Conservation (phyloP, 2,113 vertebrate genomes). For the Tachysurus vachellii region DNA sequence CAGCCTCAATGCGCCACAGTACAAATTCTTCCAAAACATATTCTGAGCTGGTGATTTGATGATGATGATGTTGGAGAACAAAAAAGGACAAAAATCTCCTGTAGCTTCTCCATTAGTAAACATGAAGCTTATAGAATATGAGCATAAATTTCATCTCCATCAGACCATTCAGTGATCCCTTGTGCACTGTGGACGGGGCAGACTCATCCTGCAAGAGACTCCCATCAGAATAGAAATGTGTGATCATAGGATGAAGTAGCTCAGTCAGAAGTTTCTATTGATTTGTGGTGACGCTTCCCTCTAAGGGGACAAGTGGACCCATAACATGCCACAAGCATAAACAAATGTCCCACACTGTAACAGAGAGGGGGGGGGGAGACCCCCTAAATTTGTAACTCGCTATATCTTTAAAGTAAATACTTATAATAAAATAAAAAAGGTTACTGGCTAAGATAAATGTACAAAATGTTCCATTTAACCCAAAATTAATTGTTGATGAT, state of each 20-base stretch:
- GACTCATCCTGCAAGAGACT: background rate
- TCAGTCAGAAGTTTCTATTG: background rate
- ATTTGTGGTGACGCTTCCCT: background rate
- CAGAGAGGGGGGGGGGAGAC: background rate
- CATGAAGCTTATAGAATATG: background rate
- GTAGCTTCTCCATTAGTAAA: background rate
- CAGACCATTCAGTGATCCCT: background rate
- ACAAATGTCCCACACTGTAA: background rate
- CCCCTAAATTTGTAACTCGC: background rate
- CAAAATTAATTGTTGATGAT: background rate
- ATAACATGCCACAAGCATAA: background rate
- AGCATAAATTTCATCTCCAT: background rate
- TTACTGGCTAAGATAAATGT: background rate
- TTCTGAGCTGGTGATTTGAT: background rate
- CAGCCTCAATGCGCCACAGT: background rate
- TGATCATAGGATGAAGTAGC: background rate
- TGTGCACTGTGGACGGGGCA: background rate
- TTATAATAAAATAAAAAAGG: background rate
- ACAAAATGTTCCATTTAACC: background rate
- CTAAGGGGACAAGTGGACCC: background rate
- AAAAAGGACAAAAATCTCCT: background rate
- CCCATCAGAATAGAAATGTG: background rate
- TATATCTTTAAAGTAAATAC: background rate
- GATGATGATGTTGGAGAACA: background rate
- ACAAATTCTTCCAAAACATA: background rate